A percentile compares a stretch with the other conserved stretches of the same genome.
Conservation (phyloP, 2,113 vertebrate genomes). For the Papio anubis region DNA sequence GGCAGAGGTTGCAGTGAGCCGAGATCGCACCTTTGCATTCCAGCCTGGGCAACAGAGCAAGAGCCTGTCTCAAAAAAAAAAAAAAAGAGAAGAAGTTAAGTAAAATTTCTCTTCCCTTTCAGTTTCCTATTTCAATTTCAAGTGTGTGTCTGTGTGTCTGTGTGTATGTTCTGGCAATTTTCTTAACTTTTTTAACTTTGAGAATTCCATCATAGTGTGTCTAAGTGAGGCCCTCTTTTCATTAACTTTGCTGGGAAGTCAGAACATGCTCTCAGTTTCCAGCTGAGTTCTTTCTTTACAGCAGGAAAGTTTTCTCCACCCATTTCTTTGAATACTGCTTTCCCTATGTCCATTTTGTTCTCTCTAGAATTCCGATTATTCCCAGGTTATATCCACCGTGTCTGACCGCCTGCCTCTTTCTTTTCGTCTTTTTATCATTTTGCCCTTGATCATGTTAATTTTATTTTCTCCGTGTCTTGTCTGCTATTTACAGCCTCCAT, state of each 20-base stretch:
- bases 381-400: background rate
- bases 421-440: background rate
- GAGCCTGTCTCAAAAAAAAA: background rate
- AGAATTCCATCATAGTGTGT: background rate
- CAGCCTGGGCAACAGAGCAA: no score
- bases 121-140: background rate
- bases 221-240: background rate
- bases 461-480: background rate
- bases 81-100: background rate
- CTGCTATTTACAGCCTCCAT: constrained; percentile 31
- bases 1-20: no score
- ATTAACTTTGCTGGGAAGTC: background rate
- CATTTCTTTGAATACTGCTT: background rate
- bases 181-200: background rate
- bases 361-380: background rate
- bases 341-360: background rate
- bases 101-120: background rate
- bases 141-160: background rate
- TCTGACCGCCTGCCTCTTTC: background rate
- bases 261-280: background rate
- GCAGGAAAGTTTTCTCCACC: background rate
- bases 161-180: background rate
- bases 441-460: background rate
- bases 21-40: no score
- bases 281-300: background rate